Base-by-base conservation (phyloP, 2,888 invertebrate species). In the Brachyptera risi region DNA sequence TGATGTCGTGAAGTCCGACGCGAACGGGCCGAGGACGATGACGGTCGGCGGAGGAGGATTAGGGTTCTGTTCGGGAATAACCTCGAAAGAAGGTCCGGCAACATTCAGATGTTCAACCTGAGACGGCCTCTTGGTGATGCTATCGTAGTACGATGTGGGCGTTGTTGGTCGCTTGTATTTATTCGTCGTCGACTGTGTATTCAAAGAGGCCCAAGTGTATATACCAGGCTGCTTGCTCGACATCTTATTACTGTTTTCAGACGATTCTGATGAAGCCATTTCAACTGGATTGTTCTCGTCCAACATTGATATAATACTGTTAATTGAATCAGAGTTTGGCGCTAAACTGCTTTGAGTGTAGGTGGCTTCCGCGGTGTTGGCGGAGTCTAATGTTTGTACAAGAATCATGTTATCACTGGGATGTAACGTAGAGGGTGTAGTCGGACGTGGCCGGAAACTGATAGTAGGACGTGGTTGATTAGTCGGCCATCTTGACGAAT, bases 11-110 rank as follows among this genome's bases (percentile, higher is more conserved):
- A 47, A 51, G 19, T 65, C 62, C 3, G 65, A 60, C 7, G 62
- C 40, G 5, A 59, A 63, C 11, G 83, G 79, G 1, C 80, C 79
- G 1, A 83, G 70, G 5, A 83, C 83, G n/a, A 83, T 83, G 2
- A 83, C 77, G 0, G 83, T 83, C 0, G 83, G 83, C 9, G 81
- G 67, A 5, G 70, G 70, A 1, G 50, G 50, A 13, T 26, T 50
- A 13, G 59, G 37, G n/a, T 37, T 59, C 13, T 31, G 24, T 17
- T 17, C 40, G 21, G 24, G 40, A 21, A 38, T 42, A 3, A 49
- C 47, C 21, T 37, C n/a, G 35, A 54, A 54, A 9, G 54, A 54
- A 11, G 54, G 54, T 9, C 54, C 54, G 37, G 54, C 35, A 2
- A 54, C 54, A 13, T 23, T 26, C 3, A 51, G 27, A 3, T 26